Evolutionary conservation across 2,888 invertebrate genomes (phyloP).

Genomic region (Metellina segmentata): DNA sequence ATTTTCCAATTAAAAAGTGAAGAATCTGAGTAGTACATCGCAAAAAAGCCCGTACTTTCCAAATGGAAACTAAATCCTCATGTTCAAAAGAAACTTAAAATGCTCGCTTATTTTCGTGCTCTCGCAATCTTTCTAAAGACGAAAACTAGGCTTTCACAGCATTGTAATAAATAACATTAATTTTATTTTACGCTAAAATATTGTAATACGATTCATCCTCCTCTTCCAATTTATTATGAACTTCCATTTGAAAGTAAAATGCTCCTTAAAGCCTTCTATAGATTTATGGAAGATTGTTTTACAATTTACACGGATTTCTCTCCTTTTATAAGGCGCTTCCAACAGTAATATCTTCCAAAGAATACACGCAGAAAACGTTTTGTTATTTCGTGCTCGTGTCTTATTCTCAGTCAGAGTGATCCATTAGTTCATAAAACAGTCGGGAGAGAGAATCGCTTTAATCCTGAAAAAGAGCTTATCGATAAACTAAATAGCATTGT

Average conservation of each 20-base stretch:
- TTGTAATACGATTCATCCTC: not conserved
- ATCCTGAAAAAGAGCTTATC: slow-evolving; percentile 47
- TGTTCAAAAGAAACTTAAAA: not conserved
- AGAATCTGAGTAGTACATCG: too few species aligned
- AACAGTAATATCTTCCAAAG: too few species aligned
- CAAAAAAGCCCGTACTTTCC: not conserved
- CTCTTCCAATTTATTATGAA: not conserved
- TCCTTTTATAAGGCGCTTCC: not conserved
- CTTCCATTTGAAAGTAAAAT: not conserved
- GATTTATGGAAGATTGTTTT: slow-evolving; percentile 16
- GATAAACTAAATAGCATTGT: slow-evolving; percentile 50
- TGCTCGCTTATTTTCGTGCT: not conserved
- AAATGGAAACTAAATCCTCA: not conserved
- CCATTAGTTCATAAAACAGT: slow-evolving; percentile 37
- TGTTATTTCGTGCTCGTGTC: slow-evolving; percentile 41
- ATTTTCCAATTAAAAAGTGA: too few species aligned
- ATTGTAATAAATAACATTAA: not conserved
- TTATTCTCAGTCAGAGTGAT: slow-evolving; percentile 37
- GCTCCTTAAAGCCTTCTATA: not conserved
- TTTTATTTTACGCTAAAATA: not conserved
- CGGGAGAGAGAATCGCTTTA: not conserved
- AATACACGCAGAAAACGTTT: not conserved
- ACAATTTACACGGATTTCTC: slow-evolving; percentile 12
- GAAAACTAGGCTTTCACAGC: too few species aligned
- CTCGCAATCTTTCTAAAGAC: too few species aligned